These are phyloP conservation scores for Caenorhabditis inopinata DNA, from an alignment of 1,140 invertebrate genomes.

Conservation along the genomic window DNA sequence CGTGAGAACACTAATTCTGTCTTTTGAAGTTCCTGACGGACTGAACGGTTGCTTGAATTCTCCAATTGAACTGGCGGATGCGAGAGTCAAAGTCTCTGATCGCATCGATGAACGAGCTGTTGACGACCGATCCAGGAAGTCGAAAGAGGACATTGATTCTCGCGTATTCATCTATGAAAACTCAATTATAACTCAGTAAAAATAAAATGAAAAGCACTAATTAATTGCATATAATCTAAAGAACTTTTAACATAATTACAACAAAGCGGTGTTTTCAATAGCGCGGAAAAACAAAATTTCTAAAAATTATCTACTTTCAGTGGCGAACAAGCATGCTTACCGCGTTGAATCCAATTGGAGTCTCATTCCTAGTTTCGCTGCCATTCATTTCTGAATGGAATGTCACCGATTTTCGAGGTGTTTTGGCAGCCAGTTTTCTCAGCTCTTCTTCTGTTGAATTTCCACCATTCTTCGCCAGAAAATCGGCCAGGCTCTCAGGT, in stretches of 20 bases:
- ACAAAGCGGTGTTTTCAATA: no score
- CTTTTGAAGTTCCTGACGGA: not conserved
- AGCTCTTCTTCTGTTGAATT: not conserved
- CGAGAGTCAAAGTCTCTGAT: not conserved
- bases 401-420: not conserved
- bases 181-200: no score
- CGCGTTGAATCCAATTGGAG: not conserved
- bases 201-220: no score
- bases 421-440: not conserved
- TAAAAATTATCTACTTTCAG: not conserved
- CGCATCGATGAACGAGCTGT: not conserved
- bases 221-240: no score
- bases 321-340: no score
- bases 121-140: not conserved
- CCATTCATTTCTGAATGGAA: not conserved
- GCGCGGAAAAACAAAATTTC: no score
- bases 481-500: not conserved
- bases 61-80: not conserved
- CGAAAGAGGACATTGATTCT: not conserved
- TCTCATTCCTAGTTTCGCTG: not conserved
- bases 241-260: no score
- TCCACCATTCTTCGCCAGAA: not conserved
- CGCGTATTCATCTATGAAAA: not conserved
- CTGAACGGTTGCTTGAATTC: conserved; percentile 4
- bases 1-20: not conserved